Conservation (phyloP, 2,888 invertebrate species). For the Agrochola macilenta region DNA sequence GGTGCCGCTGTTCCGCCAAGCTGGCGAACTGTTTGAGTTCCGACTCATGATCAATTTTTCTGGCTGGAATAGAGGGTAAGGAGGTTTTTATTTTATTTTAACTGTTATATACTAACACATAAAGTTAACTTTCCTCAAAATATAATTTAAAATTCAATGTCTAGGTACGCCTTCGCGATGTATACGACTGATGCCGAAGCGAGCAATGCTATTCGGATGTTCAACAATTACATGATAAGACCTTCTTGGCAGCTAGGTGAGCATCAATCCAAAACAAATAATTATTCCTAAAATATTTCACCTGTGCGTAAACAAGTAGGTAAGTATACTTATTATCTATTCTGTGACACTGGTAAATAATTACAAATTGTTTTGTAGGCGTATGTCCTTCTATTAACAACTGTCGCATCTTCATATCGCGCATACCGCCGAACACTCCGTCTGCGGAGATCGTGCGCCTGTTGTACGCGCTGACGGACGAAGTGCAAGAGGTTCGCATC, state of each 20-base stretch:
- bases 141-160: constrained; percentile 15
- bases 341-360: neutral
- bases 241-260: constrained; percentile 91
- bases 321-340: neutral
- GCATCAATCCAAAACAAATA: constrained; percentile 39
- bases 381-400: constrained; percentile 94
- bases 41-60: constrained; percentile 94
- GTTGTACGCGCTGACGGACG: constrained; percentile 89
- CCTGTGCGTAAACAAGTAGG: neutral
- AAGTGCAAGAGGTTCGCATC: constrained; percentile 87
- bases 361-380: constrained; percentile 79
- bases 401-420: constrained; percentile 93
- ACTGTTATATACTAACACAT: neutral
- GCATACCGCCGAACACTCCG: constrained; percentile 90
- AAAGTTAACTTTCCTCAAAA: neutral
- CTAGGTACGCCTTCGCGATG: constrained; percentile 93
- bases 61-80: constrained; percentile 93
- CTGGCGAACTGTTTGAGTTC: constrained; percentile 93
- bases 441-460: constrained; percentile 91
- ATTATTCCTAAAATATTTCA: neutral
- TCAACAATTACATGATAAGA: constrained; percentile 93
- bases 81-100: neutral
- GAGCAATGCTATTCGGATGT: constrained; percentile 90
- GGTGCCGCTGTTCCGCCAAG: constrained; percentile 90
- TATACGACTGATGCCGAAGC: constrained; percentile 91